phyloP scores from a whole-genome alignment of 2,888 invertebrate genomes.

The Hemaris fuciformis region DNA sequence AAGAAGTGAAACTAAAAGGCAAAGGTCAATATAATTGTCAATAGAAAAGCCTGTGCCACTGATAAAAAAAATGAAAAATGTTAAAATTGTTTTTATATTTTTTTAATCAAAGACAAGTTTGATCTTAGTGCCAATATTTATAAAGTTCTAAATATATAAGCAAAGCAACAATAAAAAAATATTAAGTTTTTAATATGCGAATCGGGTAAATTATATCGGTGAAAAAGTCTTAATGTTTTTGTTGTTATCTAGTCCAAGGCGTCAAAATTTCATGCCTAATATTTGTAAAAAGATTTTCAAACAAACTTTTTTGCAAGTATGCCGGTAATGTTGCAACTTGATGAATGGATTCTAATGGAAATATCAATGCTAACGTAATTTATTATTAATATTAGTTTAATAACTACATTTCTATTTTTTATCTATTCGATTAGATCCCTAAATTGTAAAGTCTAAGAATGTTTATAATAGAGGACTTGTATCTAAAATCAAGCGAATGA shows the following conservation, averaged over 20 bases:
- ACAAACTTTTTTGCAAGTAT: neutral
- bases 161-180: neutral
- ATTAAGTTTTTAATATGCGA: neutral
- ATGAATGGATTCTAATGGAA: neutral
- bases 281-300: neutral
- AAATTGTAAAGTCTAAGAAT: neutral
- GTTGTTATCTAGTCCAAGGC: constrained; percentile 24
- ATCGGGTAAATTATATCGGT: neutral
- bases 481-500: neutral
- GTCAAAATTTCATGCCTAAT: constrained; percentile 13
- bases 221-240: neutral
- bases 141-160: neutral
- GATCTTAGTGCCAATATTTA: neutral
- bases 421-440: neutral
- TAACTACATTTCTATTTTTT: neutral
- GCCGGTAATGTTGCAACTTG: neutral
- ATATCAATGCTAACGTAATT: neutral
- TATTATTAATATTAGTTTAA: neutral
- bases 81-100: neutral
- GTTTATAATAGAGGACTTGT: neutral
- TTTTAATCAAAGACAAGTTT: neutral
- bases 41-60: neutral
- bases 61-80: neutral
- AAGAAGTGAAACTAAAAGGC: constrained; percentile 6
- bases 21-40: constrained; percentile 10